Conservation (phyloP, 2,888 invertebrate genomes). For the Acronicta leporina region DNA sequence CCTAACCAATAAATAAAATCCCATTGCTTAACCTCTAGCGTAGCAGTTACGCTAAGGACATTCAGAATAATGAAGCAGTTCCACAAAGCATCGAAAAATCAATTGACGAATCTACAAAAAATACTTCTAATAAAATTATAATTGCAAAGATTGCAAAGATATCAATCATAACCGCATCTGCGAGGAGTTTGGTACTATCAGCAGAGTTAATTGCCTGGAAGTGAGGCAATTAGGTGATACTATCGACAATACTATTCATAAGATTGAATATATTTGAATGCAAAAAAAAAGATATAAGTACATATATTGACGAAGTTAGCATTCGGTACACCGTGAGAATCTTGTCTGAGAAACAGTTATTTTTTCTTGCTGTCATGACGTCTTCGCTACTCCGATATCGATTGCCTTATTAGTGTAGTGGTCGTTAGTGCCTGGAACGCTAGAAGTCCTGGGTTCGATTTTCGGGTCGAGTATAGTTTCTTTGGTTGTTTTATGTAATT, state of each 20-base stretch:
- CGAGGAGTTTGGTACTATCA: slow-evolving; percentile 37
- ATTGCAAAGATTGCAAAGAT: slow-evolving; percentile 21
- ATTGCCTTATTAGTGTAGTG: no score
- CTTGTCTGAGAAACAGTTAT: background rate
- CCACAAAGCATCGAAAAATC: background rate
- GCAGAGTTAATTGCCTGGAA: slow-evolving; percentile 50
- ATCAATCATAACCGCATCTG: slow-evolving; percentile 53
- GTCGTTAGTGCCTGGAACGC: no score
- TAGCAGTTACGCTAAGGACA: no score
- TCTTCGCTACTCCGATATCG: no score
- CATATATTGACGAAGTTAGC: background rate
- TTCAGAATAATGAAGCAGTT: background rate
- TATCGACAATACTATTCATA: slow-evolving; percentile 29
- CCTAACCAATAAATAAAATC: no score
- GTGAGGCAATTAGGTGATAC: slow-evolving; percentile 29
- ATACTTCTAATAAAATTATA: slow-evolving; percentile 21
- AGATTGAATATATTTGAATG: slow-evolving; percentile 11
- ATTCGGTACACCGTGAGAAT: slow-evolving; percentile 21
- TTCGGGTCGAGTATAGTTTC: no score
- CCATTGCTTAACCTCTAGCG: no score
- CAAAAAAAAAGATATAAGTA: slow-evolving; percentile 11
- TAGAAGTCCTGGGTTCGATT: no score
- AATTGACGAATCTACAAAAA: slow-evolving; percentile 6
- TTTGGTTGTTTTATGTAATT: no score
- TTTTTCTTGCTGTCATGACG: no score